These are phyloP conservation scores for Drosophila emarginata DNA, from an alignment of 2,888 invertebrate genomes.

Conservation along the genomic window DNA sequence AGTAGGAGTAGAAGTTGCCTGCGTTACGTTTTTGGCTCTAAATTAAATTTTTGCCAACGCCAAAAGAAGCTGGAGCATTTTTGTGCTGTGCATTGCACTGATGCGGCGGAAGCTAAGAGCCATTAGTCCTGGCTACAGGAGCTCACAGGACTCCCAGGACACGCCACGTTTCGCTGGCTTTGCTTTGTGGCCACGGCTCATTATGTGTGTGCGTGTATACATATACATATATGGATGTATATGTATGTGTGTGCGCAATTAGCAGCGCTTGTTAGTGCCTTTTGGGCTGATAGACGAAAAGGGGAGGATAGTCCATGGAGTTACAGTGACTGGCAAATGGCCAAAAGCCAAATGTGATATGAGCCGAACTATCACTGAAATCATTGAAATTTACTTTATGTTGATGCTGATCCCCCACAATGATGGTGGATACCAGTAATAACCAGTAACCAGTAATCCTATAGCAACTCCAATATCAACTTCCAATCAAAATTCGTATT, in stretches of 20 bases:
- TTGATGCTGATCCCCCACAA: conserved; percentile 2
- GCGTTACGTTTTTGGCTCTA: conserved; percentile 78
- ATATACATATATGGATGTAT: conserved; percentile 19
- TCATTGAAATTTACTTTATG: conserved; percentile 70
- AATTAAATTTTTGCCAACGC: conserved; percentile 78
- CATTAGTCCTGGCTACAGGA: conserved; percentile 58
- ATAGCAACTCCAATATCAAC: neutral
- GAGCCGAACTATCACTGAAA: conserved; percentile 67
- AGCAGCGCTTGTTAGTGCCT: conserved; percentile 70
- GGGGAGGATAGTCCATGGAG: neutral
- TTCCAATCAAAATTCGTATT: neutral
- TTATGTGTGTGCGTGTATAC: conserved; percentile 49
- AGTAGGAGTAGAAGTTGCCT: conserved; percentile 41
- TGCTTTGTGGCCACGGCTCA: conserved; percentile 76
- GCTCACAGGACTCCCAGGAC: conserved; percentile 20
- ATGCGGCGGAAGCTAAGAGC: conserved; percentile 69
- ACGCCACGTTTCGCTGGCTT: conserved; percentile 47
- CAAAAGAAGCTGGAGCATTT: conserved; percentile 76
- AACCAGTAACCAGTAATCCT: neutral
- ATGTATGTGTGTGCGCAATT: conserved; percentile 60
- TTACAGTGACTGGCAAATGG: conserved; percentile 55
- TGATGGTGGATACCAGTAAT: neutral
- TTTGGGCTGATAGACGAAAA: neutral
- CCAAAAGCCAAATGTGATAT: conserved; percentile 70
- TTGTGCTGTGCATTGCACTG: conserved; percentile 76